phyloP scores from a whole-genome alignment of 2,888 invertebrate species.

The Ophonus ardosiacus region DNA sequence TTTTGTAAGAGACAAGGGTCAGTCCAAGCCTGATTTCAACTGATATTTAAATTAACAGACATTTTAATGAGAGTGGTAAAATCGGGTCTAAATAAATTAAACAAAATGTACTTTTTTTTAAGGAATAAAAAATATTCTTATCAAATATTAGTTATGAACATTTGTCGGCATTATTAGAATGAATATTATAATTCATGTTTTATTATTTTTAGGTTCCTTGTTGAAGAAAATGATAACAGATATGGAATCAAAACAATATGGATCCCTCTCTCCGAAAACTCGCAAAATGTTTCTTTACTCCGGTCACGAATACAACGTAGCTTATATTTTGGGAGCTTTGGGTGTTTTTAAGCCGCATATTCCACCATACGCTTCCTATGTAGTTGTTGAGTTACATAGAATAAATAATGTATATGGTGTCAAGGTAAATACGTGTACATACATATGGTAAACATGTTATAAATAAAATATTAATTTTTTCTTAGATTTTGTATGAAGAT shows the following conservation, averaged over 20 bases:
- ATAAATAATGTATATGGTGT: no score
- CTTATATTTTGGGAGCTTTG: slow-evolving; percentile 50
- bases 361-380: slow-evolving; percentile 54
- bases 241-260: slow-evolving; percentile 59
- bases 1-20: no score
- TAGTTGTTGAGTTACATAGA: no score
- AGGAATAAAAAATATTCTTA: no score
- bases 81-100: no score
- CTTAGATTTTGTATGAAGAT: slow-evolving; percentile 69
- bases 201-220: slow-evolving; percentile 36
- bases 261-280: slow-evolving; percentile 66
- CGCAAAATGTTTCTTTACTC: slow-evolving; percentile 61
- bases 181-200: slow-evolving; percentile 58
- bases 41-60: no score
- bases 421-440: not conserved
- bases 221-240: slow-evolving; percentile 65
- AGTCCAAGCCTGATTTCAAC: no score
- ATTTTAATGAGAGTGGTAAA: no score
- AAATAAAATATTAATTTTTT: not conserved
- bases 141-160: no score
- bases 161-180: slow-evolving; percentile 64
- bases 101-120: no score
- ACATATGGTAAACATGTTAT: not conserved
- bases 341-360: slow-evolving; percentile 39
- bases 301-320: slow-evolving; percentile 60